phyloP scores from a whole-genome alignment of 2,113 vertebrate species.

The Pomatorhinus ruficollis region DNA sequence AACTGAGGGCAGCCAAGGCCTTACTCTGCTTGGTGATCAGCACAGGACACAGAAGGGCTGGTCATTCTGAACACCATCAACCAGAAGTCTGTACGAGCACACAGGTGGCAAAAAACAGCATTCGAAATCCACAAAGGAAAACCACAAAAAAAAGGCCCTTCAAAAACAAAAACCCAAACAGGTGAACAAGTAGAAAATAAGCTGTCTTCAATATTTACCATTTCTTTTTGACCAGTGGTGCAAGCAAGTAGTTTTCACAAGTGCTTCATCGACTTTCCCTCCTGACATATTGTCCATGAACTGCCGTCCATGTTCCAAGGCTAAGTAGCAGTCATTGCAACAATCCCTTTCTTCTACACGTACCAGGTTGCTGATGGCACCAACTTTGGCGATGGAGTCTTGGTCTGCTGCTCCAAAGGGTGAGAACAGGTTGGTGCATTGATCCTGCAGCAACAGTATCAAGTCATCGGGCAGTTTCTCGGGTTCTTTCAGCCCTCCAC shows the following conservation, averaged over 20 bases:
- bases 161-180: background rate
- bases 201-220: constrained; percentile 74
- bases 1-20: background rate
- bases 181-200: background rate
- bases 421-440: constrained; percentile 96
- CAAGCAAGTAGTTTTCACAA: constrained; percentile 94
- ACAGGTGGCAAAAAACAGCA: background rate
- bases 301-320: constrained; percentile 95
- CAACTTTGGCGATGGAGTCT: constrained; percentile 75
- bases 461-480: constrained; percentile 91
- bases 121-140: background rate
- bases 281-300: constrained; percentile 99
- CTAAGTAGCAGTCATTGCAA: constrained; percentile 95
- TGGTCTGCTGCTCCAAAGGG: constrained; percentile 86
- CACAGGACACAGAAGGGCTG: background rate
- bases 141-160: background rate
- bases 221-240: constrained; percentile 95
- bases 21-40: background rate
- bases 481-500: constrained; percentile 79
- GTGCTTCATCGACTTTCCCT: constrained; percentile 94
- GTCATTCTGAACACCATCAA: background rate
- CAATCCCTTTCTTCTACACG: constrained; percentile 94
- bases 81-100: background rate
- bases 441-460: constrained; percentile 93
- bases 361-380: constrained; percentile 75